phyloP scores from a whole-genome alignment of 1,140 invertebrate species.

The Amyelois transitella region DNA sequence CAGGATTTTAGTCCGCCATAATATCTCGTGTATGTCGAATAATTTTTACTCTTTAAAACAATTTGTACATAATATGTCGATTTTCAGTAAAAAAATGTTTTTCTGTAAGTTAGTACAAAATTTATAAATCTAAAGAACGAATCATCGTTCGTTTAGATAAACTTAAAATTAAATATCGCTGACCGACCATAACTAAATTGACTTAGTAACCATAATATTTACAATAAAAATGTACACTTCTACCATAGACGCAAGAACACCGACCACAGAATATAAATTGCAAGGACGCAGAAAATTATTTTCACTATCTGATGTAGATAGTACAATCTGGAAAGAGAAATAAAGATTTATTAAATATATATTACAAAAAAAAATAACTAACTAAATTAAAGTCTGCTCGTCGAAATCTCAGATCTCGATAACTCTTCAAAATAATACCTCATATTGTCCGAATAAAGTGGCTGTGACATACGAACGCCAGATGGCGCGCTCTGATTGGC shows the following conservation, averaged over 20 bases:
- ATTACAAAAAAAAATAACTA: slow-evolving; percentile 6
- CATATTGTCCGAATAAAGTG: background rate
- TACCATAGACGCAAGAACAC: slow-evolving; percentile 25
- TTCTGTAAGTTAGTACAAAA: too few species aligned
- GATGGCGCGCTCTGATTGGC: background rate
- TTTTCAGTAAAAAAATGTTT: too few species aligned
- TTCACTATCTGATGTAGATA: slow-evolving; percentile 10
- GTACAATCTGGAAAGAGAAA: slow-evolving; percentile 5
- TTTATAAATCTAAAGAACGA: too few species aligned
- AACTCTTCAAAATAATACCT: background rate
- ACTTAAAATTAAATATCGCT: background rate
- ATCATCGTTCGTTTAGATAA: background rate
- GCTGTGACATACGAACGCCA: background rate
- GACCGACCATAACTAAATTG: background rate
- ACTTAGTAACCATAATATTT: background rate
- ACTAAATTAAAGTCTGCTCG: slow-evolving; percentile 4
- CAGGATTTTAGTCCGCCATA: too few species aligned
- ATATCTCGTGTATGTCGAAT: too few species aligned
- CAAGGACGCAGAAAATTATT: slow-evolving; percentile 37
- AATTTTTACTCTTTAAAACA: too few species aligned
- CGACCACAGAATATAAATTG: slow-evolving; percentile 42
- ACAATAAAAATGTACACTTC: background rate
- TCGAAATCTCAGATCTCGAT: background rate
- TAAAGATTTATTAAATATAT: background rate
- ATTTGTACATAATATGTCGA: too few species aligned